phyloP scores from a whole-genome alignment of 2,797 vertebrate species.

The Leucoraja ocellata region DNA sequence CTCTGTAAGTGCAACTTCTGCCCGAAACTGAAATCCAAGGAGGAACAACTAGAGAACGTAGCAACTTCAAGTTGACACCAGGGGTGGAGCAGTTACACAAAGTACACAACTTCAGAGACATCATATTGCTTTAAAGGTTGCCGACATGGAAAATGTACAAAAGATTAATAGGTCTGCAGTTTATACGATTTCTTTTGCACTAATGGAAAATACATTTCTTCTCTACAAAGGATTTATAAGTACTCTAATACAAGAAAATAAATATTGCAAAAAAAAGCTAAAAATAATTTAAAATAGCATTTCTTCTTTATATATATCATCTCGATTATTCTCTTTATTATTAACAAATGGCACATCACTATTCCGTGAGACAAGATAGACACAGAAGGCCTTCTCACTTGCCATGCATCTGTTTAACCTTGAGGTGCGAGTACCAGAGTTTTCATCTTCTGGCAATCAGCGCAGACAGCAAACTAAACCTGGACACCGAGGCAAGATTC shows the following conservation, averaged over 20 bases:
- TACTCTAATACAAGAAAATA: constrained; percentile 99
- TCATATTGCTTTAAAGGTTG: constrained; percentile 96
- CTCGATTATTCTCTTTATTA: constrained; percentile 98
- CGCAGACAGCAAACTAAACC: constrained; percentile 29
- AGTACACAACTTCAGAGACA: constrained; percentile 58
- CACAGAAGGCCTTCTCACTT: constrained; percentile 85
- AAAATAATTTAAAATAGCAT: constrained; percentile 99
- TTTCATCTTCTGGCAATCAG: constrained; percentile 25
- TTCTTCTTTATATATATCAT: constrained; percentile 77
- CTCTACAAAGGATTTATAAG: constrained; percentile 86
- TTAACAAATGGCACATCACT: constrained; percentile 99
- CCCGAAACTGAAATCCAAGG: constrained; percentile 39
- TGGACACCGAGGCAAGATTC: not conserved
- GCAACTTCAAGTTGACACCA: constrained; percentile 84
- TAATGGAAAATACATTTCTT: constrained; percentile 99
- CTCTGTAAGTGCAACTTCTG: constrained; percentile 23
- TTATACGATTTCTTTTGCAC: constrained; percentile 66
- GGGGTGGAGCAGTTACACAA: constrained; percentile 88
- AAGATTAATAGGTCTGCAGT: constrained; percentile 82
- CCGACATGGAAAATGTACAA: constrained; percentile 97
- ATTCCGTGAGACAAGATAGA: constrained; percentile 90
- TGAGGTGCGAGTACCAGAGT: not conserved
- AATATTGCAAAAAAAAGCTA: constrained; percentile 98
- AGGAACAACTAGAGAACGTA: constrained; percentile 69
- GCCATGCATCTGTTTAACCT: constrained; percentile 67